Conservation (phyloP, 2,113 vertebrate species). For the Colossoma macropomum region DNA sequence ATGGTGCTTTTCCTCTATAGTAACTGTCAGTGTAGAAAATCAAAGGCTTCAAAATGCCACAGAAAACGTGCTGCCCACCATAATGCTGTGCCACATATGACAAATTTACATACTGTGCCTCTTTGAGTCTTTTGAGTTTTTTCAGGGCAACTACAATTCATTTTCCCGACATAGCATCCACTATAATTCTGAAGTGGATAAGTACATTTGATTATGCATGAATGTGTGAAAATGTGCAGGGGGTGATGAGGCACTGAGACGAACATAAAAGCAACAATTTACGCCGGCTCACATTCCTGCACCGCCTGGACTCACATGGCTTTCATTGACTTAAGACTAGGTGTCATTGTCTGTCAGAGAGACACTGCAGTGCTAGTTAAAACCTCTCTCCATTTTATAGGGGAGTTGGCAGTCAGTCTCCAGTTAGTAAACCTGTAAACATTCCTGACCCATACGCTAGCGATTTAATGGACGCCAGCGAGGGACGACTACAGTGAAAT, state of each 20-base stretch:
- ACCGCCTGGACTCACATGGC: background rate
- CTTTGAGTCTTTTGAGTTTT: background rate
- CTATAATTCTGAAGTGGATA: background rate
- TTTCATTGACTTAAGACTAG: background rate
- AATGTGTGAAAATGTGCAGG: background rate
- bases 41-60: no score
- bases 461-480: background rate
- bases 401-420: background rate
- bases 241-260: background rate
- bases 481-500: background rate
- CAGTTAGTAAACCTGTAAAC: background rate
- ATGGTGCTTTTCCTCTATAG: background rate
- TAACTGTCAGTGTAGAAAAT: background rate
- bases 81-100: background rate
- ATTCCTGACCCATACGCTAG: background rate
- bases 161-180: background rate
- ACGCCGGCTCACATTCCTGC: background rate
- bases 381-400: background rate
- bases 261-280: background rate
- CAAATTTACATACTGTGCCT: background rate
- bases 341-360: background rate
- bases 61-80: background rate
- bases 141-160: background rate
- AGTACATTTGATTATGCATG: slow-evolving; percentile 11
- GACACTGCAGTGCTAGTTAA: background rate